Base-by-base conservation (phyloP, 2,113 vertebrate species). In the Anolis sagrei region DNA sequence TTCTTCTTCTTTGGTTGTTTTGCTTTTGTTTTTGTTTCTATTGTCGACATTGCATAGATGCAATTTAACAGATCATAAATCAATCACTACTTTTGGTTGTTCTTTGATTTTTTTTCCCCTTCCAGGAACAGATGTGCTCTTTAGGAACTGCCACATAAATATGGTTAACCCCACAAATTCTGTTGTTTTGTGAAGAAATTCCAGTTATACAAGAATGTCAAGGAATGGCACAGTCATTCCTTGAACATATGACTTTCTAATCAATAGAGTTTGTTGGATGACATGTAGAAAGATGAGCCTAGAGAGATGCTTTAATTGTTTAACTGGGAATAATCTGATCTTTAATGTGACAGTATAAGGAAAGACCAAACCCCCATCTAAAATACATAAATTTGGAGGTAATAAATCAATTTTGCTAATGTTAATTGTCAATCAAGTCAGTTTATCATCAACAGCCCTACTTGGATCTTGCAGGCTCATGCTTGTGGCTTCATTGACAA, bases 381-480 rank as follows among this genome's bases (percentile, higher is more conserved):
- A 93, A 93, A 93, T 84, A 91, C 90, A 77, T 84, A 74, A 58
- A 85, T 90, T 84, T 90, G 78, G 89, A 91, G 62, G 89, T 91
- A 90, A 94, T 94, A 87, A 92, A 93, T 94, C 94, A 91, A 77
- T 79, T 81, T 89, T 86, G 84, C 68, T 93, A 93, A 90, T 93
- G 2, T 44, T 44, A 44, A 44, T 44, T 44, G 39, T 44, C 39
- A 44, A 44, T 44, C 39, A 44, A 44, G 2, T 44, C 2, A 44
- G 5, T 44, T 4, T 44, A 44, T 44, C 39, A 44, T 44, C 5
- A 44, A 44, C 39, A 44, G 39, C 39, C 39, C 39, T 44, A 44
- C 39, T 44, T 44, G 39, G 39, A 44, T 44, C 39, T 44, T 44
- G 39, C 39, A 44, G 39, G 5, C 39, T 44, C 39, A 44, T 5